These are phyloP conservation scores for Silurus aristotelis DNA, from an alignment of 2,797 vertebrate species.

Conservation along the genomic window DNA sequence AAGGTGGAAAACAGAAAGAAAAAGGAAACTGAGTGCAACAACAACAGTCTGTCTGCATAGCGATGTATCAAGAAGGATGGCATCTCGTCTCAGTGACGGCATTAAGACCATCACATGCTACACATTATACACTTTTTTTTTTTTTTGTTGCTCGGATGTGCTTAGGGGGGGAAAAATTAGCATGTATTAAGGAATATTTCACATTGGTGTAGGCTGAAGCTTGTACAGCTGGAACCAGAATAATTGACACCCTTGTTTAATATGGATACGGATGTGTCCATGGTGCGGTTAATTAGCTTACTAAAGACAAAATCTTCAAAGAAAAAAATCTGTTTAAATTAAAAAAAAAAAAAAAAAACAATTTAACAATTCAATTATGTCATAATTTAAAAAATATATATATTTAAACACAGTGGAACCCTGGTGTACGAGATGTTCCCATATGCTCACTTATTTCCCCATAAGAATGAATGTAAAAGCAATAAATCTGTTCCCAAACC, in stretches of 20 bases:
- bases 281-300: not conserved
- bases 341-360: not conserved
- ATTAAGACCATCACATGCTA: not conserved
- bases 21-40: conserved; percentile 29
- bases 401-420: not conserved
- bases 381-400: not conserved
- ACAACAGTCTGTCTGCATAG: conserved; percentile 8
- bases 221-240: not conserved
- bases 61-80: not conserved
- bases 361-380: not conserved
- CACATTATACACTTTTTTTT: not conserved
- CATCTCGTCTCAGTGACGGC: not conserved
- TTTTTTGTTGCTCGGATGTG: not conserved
- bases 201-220: not conserved
- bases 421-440: too few relatives aligned
- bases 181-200: not conserved
- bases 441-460: too few relatives aligned
- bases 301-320: not conserved
- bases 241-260: not conserved
- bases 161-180: too few relatives aligned
- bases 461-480: too few relatives aligned
- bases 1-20: conserved; percentile 22
- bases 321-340: too few relatives aligned
- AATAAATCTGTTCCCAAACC: too few relatives aligned
- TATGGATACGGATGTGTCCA: not conserved